These are phyloP conservation scores for Penaeus vannamei DNA, from an alignment of 1,140 invertebrate species.

Conservation along the genomic window DNA sequence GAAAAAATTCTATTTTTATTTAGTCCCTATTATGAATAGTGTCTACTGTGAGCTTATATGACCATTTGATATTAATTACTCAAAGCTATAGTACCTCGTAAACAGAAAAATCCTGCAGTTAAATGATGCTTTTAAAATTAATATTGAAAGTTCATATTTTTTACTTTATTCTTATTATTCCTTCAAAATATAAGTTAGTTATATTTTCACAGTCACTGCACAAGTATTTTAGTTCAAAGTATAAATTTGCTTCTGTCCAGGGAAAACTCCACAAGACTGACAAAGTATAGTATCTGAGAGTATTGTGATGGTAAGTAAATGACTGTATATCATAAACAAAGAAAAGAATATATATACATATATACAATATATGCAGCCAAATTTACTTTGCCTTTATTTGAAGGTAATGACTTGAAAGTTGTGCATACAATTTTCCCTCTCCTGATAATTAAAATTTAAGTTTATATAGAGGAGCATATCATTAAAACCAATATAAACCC, in stretches of 20 bases:
- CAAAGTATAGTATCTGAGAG: not conserved
- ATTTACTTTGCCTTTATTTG: conserved; percentile 39
- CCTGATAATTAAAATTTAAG: conserved; percentile 41
- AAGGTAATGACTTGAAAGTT: conserved; percentile 47
- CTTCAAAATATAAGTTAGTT: conserved; percentile 41
- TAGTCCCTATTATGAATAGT: no score
- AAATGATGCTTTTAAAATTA: conserved; percentile 30
- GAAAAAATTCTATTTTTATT: no score
- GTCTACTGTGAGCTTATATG: no score
- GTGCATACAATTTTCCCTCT: conserved; percentile 40
- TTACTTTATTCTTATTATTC: conserved; percentile 17
- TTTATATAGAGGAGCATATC: conserved; percentile 57
- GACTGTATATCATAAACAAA: not conserved
- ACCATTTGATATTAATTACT: no score
- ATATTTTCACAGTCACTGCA: conserved; percentile 58
- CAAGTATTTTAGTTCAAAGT: conserved; percentile 56
- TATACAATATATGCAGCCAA: not conserved
- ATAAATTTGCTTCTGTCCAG: conserved; percentile 51
- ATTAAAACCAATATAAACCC: conserved; percentile 46
- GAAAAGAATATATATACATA: not conserved
- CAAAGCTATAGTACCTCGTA: no score
- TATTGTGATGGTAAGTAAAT: not conserved
- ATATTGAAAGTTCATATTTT: conserved; percentile 18
- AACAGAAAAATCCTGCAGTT: conserved; percentile 4
- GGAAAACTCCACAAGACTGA: conserved; percentile 46